Base-by-base conservation (phyloP, 1,140 invertebrate species). In the Wasmannia auropunctata region DNA sequence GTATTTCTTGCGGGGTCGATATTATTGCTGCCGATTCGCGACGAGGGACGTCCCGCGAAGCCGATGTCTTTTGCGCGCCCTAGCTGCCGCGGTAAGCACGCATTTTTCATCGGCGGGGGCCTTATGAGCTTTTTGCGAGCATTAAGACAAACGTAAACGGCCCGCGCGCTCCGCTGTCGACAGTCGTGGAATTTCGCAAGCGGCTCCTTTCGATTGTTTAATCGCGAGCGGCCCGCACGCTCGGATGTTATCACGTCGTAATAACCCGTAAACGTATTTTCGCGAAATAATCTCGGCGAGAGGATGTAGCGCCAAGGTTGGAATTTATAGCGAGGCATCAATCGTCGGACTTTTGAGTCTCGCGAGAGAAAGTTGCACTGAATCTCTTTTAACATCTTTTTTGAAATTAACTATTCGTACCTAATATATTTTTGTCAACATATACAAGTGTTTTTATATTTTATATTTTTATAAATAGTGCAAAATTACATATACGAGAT, bases 141-240 rank as follows among this genome's bases (percentile, higher is more conserved):
- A 80, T 88, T 62, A 76, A 88, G 34, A 51, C 70, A 16, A 51
- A 72, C 40, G 85, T 72, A 72, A 72, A 58, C 49, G 34, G 37
- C 63, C 54, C 37, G 67, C 63, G 40, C 37, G 67, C 60, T 49
- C 74, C n/a, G 22, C 28, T 7, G 62, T 43, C 62, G 54, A 72
- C 60, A 88, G 74, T 81, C 65, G 69, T 40, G 28, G 58, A 81
- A 85, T 85, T 76, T 85, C 81, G 81, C 72, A 84, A 76, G 54
- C 54, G 60, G 34, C 28, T 63, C 56, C 63, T 83, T 54, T 67
- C 58, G 77, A 88, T 88, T 86, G 76, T 87, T 88, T 87, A 87
- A 86, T 86, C 87, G 56, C 76, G 46, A 65, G 62, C 40, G 40
- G 43, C 54, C 40, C 65, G 69, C 28, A 14, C 63, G 43, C 16